Base-by-base conservation (phyloP, 2,113 vertebrate species). In the Malurus melanocephalus region DNA sequence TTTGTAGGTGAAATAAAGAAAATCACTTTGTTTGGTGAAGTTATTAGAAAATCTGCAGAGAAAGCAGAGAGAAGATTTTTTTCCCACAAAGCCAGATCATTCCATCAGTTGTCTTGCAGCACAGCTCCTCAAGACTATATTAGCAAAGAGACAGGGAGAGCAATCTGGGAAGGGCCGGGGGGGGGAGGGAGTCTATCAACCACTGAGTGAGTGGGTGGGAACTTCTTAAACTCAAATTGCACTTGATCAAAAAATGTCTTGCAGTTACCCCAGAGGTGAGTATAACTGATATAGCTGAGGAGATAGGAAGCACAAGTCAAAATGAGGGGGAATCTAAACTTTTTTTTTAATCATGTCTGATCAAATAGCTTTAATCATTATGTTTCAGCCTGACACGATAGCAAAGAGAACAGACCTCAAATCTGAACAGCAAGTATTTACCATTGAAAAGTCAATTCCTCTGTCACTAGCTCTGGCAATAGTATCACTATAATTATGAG, bases 401-500 rank as follows among this genome's bases (percentile, higher is more conserved):
- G 74, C 57, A 85, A 64, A 64, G 23, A 89, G 86, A 42, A 82
- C 40, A 85, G 67, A 81, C 64, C 55, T 51, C 60, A 82, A 60
- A 75, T 46, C 18, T 76, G 46, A 91, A 92, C 60, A 60, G 56
- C 79, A 61, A 62, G 76, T 85, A 90, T 94, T 46, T 90, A 85
- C 87, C 89, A 78, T 2, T 56, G 62, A 95, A 80, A 87, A 91
- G 60, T 89, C 90, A 95, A 90, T 90, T 85, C 49, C 85, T 94
- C 93, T 88, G 86, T 90, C 93, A 93, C 76, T 59, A 56, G 48
- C 87, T 91, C 82, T 91, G 80, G 91, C 77, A 94, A 88, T 72
- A 95, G 85, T 92, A 90, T 87, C 92, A 51, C 78, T 93, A 91
- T 97, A 97, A 97, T 97, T 97, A 97, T 67, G 95, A 95, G 92